Base-by-base conservation (phyloP, 2,113 vertebrate genomes). In the Anolis sagrei region DNA sequence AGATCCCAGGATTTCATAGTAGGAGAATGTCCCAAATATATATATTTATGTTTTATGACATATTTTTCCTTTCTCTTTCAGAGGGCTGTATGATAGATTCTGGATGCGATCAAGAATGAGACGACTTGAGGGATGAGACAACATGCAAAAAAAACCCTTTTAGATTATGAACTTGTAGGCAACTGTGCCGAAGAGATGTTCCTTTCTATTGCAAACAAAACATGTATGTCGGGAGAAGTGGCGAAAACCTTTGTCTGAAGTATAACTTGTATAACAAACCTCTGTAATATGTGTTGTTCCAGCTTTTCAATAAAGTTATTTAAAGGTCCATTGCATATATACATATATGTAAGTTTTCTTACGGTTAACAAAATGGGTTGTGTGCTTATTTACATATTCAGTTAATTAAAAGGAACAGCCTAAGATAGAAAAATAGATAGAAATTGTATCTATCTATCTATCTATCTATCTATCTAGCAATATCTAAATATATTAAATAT, bases 21-120 rank as follows among this genome's bases (percentile, higher is more conserved):
- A 44, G 39, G 2, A 39, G 2, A 27, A 18, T 10, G 8, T 4
- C 1, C 10, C 13, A 10, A 39, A 3, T 10, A 16, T 3, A 0
- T 34, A 11, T 5, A 14, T 11, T 27, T 79, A 14, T 36, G 39
- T 81, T n/a, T 48, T 39, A 23, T 21, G 14, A 68, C 27, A 69
- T 9, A 3, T 0, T 0, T 48, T n/a, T 19, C n/a, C 75, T 74
- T 61, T 34, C 7, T 61, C 2, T 32, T 86, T 25, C 91, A 96
- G 95, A 96, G 80, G 93, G 93, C 70, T 95, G 94, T 1, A 7
- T 58, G 77, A 2, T 79, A 0, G 95, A 96, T 81, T 86, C 94
- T 0, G 86, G 89, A 23, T 95, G 95, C 0, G 91, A 94, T 25
- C 94, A 88, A 80, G 95, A 95, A 34, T 66, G 39, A 79, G 74